Conservation (phyloP, 2,888 invertebrate species). For the Oscheius sp. region DNA sequence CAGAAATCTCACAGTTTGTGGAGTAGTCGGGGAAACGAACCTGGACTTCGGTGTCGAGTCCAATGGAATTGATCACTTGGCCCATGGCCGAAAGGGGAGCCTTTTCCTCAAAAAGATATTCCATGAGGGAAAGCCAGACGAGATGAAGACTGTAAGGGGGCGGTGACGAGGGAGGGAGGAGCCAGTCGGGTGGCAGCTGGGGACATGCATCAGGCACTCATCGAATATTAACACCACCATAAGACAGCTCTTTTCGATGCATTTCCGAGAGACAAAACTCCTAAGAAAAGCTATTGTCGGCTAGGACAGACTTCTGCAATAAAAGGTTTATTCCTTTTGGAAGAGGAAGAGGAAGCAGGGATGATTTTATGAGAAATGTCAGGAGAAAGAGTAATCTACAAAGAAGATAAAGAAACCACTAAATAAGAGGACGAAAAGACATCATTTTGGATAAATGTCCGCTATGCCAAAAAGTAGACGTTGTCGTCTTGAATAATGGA, state of each 20-base stretch:
- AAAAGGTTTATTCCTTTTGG: too few relatives aligned
- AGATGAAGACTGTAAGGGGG: constrained; percentile 20
- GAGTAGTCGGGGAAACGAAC: constrained; percentile 1
- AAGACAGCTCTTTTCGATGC: constrained; percentile 22
- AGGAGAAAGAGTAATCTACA: background rate
- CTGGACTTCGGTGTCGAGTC: constrained; percentile 45
- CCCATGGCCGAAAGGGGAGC: constrained; percentile 61
- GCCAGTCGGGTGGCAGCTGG: constrained; percentile 15
- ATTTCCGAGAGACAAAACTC: constrained; percentile 12
- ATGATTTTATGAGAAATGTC: too few relatives aligned
- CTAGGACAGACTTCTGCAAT: too few relatives aligned
- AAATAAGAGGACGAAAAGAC: background rate
- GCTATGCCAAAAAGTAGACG: too few relatives aligned
- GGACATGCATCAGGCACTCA: constrained; percentile 23
- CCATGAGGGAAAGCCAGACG: constrained; percentile 6
- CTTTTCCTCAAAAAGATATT: constrained; percentile 40
- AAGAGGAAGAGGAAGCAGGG: background rate
- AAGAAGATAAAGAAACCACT: too few relatives aligned
- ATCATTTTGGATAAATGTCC: background rate
- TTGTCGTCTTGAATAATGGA: constrained; percentile 13
- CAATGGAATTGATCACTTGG: constrained; percentile 64
- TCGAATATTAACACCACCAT: constrained; percentile 29
- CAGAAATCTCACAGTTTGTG: too few relatives aligned
- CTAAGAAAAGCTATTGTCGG: background rate
- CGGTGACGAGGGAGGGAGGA: background rate